Evolutionary conservation across 2,113 vertebrate species (phyloP).

Genomic region (Isichthys henryi): DNA sequence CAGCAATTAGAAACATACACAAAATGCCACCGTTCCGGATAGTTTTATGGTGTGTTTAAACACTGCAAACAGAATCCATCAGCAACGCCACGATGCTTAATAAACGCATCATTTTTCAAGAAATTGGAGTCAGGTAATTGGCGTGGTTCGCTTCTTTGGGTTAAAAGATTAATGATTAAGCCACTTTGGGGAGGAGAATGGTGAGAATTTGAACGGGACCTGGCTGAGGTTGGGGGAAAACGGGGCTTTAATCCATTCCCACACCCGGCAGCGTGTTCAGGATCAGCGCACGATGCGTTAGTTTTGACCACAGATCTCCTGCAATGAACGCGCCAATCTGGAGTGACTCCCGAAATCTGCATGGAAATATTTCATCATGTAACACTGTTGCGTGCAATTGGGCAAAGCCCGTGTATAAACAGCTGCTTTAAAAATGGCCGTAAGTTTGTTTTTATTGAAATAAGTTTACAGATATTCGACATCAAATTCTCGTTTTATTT

Average conservation of each 20-base stretch:
- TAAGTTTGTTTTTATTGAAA: not conserved
- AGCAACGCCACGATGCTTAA: not conserved
- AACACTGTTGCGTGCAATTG: not conserved
- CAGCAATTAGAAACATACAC: not conserved
- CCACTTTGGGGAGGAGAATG: conserved; percentile 20
- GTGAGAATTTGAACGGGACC: conserved; percentile 34
- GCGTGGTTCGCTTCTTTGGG: not conserved
- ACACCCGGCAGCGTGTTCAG: not conserved
- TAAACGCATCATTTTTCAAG: not conserved
- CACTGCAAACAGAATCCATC: not conserved
- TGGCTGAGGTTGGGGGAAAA: conserved; percentile 23
- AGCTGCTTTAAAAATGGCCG: not conserved
- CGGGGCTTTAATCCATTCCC: conserved; percentile 26
- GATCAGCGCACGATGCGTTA: not conserved
- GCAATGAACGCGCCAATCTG: not conserved
- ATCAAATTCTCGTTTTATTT: not conserved
- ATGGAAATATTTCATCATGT: not conserved
- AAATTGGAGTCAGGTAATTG: not conserved
- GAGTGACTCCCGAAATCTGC: not conserved
- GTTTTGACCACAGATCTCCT: not conserved
- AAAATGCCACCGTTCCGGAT: not conserved
- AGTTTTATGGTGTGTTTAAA: not conserved
- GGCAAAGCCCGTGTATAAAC: not conserved
- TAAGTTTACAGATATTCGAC: not conserved
- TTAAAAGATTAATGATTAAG: not conserved